Conservation (phyloP, 2,888 invertebrate genomes). For the Folsomia manolachei region DNA sequence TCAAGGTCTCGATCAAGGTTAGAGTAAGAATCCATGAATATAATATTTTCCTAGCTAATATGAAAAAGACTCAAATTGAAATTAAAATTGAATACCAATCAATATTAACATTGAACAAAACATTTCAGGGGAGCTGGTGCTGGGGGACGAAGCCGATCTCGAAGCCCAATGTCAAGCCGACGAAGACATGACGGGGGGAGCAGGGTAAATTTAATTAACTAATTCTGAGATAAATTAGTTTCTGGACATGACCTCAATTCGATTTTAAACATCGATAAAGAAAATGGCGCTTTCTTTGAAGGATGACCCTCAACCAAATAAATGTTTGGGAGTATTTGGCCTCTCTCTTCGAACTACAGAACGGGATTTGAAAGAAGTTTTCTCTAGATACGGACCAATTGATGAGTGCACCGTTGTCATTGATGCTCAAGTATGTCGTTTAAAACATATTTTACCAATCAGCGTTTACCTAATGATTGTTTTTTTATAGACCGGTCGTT, state of each 20-base stretch:
- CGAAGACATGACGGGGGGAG: slow-evolving; percentile 36
- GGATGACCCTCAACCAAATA: slow-evolving; percentile 58
- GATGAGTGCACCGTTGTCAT: slow-evolving; percentile 53
- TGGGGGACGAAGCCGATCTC: slow-evolving; percentile 37
- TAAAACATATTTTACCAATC: background rate
- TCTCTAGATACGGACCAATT: slow-evolving; percentile 59
- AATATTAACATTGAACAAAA: background rate
- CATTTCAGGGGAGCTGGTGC: slow-evolving; percentile 19
- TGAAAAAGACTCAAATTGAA: no score
- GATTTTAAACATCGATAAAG: background rate
- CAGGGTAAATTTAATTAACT: slow-evolving; percentile 32
- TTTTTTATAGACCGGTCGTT: slow-evolving; percentile 75
- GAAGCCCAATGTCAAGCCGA: slow-evolving; percentile 43
- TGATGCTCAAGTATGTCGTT: slow-evolving; percentile 46
- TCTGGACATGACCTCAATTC: background rate
- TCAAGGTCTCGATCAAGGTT: slow-evolving; percentile 43
- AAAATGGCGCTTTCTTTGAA: slow-evolving; percentile 38
- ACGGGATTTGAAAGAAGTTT: slow-evolving; percentile 59
- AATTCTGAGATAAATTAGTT: background rate
- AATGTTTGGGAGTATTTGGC: slow-evolving; percentile 61
- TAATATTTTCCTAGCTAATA: no score
- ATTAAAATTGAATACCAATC: no score
- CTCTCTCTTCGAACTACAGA: slow-evolving; percentile 61
- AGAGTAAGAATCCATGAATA: background rate
- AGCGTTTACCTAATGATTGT: no score